Base-by-base conservation (phyloP, 2,113 vertebrate species). In the Spilogale gracilis region DNA sequence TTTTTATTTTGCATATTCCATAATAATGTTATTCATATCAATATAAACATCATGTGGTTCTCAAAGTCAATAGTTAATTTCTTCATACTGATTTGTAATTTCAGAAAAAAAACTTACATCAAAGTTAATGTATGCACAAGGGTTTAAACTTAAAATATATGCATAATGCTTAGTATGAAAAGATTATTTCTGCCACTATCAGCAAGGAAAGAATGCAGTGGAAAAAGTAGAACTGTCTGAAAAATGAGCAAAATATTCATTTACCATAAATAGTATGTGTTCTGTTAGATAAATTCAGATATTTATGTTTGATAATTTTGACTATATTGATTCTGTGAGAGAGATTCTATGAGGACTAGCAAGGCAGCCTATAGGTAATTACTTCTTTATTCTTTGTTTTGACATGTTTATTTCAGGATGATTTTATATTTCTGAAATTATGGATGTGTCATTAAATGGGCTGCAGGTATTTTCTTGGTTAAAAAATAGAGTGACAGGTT, bases 41-140 rank as follows among this genome's bases (percentile, higher is more conserved):
- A 89, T 96, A 94, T 91, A 98, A 96, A 93, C 81, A 81, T 92
- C 74, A 43, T 84, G 17, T 82, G 30, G 25, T 86, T 98, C 82
- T 97, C 60, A 96, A 97, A 96, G 85, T 97, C 87, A 97, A 69
- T 83, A 95, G 83, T 96, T 98, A 96, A 96, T 98, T 98, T 98
- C 86, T 38, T 48, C 56, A 32, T 71, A 50, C 71, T 76, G 89
- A 97, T 94, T 79, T 67, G 65, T 92, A 98, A 96, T 97, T 97
- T 97, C 9, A 96, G 88, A 38, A 60, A 97, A 96, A 97, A 94
- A 95, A 4, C 17, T 81, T 94, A 54, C 56, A 97, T 91, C 92
- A 95, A 98, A 97, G 69, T 97, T 97, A 96, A 97, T 93, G 63
- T 52, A 87, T 92, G 98, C 97, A 95, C 61, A 94, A 23, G 48